These are phyloP conservation scores for Drosophila fulvimacula DNA, from an alignment of 2,888 invertebrate species.

Conservation along the genomic window DNA sequence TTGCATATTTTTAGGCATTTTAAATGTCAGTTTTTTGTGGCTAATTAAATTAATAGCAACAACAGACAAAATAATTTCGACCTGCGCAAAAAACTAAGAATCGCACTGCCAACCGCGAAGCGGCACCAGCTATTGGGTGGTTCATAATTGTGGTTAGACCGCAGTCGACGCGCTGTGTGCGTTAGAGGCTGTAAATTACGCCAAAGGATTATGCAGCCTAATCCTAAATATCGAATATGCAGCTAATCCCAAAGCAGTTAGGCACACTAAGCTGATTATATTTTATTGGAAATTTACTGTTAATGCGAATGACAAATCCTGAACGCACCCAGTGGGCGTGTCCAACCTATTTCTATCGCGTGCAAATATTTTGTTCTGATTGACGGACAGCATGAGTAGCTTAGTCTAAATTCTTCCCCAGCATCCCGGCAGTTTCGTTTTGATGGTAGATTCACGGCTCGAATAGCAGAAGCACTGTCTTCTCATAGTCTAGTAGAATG, in stretches of 20 bases:
- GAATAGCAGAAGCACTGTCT: too few species aligned
- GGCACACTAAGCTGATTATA: background rate
- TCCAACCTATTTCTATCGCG: background rate
- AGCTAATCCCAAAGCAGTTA: slow-evolving; percentile 2
- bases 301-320: background rate
- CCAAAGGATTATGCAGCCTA: slow-evolving; percentile 25
- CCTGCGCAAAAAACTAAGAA: background rate
- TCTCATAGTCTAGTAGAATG: too few species aligned
- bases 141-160: slow-evolving; percentile 56
- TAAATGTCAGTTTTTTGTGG: slow-evolving; percentile 37
- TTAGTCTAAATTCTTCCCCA: too few species aligned
- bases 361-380: too few species aligned
- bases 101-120: slow-evolving; percentile 6
- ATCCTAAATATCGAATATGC: slow-evolving; percentile 22
- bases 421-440: too few species aligned
- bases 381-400: too few species aligned
- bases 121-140: slow-evolving; percentile 14
- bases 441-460: too few species aligned
- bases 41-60: slow-evolving; percentile 68
- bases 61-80: slow-evolving; percentile 14
- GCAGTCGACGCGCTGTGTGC: slow-evolving; percentile 17
- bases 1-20: slow-evolving; percentile 56
- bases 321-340: background rate
- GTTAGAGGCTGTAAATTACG: slow-evolving; percentile 27
- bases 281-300: background rate